These are phyloP conservation scores for Monodelphis domestica DNA, from an alignment of 2,797 vertebrate species.

Conservation along the genomic window DNA sequence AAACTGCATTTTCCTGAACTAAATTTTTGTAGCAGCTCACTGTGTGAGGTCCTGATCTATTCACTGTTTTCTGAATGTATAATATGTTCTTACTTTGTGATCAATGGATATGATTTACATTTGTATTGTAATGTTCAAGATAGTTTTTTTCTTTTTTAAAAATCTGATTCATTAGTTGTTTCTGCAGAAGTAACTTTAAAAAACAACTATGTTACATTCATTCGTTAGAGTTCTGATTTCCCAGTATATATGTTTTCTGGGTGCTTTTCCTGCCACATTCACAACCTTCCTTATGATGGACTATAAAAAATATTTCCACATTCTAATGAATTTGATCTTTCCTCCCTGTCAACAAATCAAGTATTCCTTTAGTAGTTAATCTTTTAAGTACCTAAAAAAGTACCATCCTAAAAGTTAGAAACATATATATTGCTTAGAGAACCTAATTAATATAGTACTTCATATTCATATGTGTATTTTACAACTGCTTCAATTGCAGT, in stretches of 20 bases:
- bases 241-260: constrained; percentile 18
- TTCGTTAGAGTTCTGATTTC: constrained; percentile 59
- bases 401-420: constrained; percentile 39
- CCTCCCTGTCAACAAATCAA: constrained; percentile 61
- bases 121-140: constrained; percentile 41
- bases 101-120: constrained; percentile 47
- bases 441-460: constrained; percentile 13
- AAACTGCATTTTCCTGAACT: constrained; percentile 49
- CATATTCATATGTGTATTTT: constrained; percentile 26
- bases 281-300: constrained; percentile 37
- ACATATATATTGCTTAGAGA: constrained; percentile 49
- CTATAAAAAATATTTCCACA: constrained; percentile 50
- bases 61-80: constrained; percentile 15
- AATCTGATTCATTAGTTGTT: constrained; percentile 43
- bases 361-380: constrained; percentile 46
- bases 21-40: constrained; percentile 33
- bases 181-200: constrained; percentile 32
- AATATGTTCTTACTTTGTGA: constrained; percentile 29
- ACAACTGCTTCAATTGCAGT: constrained; percentile 34
- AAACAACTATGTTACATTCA: constrained; percentile 11
- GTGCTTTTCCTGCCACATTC: constrained; percentile 52
- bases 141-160: constrained; percentile 18
- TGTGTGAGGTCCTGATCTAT: constrained; percentile 3
- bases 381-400: constrained; percentile 51
- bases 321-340: constrained; percentile 18